Base-by-base conservation (phyloP, 2,888 invertebrate species). In the Morinoia aosen region DNA sequence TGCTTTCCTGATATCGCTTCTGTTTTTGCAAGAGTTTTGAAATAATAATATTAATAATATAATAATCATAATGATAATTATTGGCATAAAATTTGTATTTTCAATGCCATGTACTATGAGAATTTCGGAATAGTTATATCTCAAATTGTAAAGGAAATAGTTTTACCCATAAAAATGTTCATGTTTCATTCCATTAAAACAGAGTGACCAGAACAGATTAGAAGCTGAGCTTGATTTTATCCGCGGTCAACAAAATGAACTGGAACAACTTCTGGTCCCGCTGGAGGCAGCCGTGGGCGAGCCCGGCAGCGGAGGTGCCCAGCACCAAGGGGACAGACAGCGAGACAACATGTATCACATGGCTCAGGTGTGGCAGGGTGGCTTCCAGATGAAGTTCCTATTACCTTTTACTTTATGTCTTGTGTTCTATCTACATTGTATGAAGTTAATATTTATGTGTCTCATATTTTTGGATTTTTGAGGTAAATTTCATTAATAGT, bases 211-310 rank as follows among this genome's bases (percentile, higher is more conserved):
- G 97, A 98, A 98, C 97, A 98, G 98, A 95, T 97, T 99, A 91
- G 99, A 99, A 97, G 98, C 99, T 96, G 99, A 99, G 97, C 97
- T 99, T 56, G 99, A 99, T 97, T 99, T 99, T 97, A 98, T 99
- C 95, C 97, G 98, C 91, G 98, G 98, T 0, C 99, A 99, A 97
- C 99, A 99, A 97, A 98, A 98, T 96, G 99, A 99, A 97, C 97
- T 99, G 91, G 99, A 99, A 97, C 98, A 99, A 96, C 97, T 99
- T 96, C 98, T 99, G 58, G 98, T 98, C 0, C 99, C 99, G 0
- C 97, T 99, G 96, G 99, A 99, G 97, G 98, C 98, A 97, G 98
- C 98, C 97, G 97, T 97, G 19, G 95, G 94, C 19, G 88, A 96
- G 48, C 95, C 95, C n/a, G 95, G 96, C 19, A 96, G 95, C 16